Evolutionary conservation across 1,140 invertebrate species (phyloP), one percentile per base, ranked within the genome.

Genomic region (Trichonephila inaurata): DNA sequence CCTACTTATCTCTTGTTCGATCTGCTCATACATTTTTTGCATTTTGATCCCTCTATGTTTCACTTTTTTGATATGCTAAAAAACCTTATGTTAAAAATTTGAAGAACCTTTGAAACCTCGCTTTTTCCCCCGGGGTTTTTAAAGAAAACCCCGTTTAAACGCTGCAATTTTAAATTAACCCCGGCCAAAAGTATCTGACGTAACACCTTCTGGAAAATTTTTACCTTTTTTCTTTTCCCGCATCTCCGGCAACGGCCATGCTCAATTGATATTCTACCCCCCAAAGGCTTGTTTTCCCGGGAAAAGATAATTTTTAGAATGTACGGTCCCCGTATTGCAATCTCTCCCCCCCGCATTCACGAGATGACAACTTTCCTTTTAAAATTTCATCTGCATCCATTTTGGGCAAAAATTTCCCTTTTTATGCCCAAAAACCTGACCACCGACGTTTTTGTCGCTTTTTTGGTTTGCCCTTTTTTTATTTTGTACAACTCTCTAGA

Each of bases 271-370:
- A 91, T 28, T 81, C 21, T 8, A 82, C n/a, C n/a, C 66, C 16
- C 14, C 62, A 91, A 82, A 69, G 24, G 86, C 89, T 61, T n/a
- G n/a, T n/a, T n/a, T n/a, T n/a, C n/a, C n/a, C n/a, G n/a, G 89
- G 89, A 21, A 91, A 40, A 91, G 83, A 64, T 28, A 91, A 64
- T 91, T 91, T 91, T 77, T 91, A 64, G 89, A 91, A 91, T 91
- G 40, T 91, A 90, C 12, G 89, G 89, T 86, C 85, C 72, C 18
- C 10, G 40, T 90, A 90, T 90, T 86, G 89, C 89, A 72, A 90
- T 82, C 61, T 90, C 64, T 40, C n/a, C n/a, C 61, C 89, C 85
- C 89, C 62, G 58, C 89, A 90, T 86, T 90, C 62, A 40, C 89
- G 85, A 77, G 60, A 77, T 18, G 58, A 90, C 16, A 90, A 90